Evolutionary conservation across 1,140 invertebrate genomes (phyloP).

Genomic region (Centruroides sculpturatus): DNA sequence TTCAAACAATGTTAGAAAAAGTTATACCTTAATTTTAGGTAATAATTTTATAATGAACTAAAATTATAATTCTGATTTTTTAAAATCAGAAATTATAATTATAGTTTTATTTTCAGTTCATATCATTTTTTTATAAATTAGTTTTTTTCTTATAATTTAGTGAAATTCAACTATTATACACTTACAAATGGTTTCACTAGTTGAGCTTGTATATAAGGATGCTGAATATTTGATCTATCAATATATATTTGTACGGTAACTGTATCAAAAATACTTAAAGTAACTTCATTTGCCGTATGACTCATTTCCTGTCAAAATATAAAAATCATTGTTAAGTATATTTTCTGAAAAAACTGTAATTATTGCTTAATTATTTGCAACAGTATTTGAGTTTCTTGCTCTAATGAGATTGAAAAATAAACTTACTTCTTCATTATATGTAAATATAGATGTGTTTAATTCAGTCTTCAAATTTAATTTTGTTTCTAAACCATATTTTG

Average conservation of each 20-base stretch:
- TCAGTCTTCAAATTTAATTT: constrained; percentile 53
- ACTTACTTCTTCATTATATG: constrained; percentile 18
- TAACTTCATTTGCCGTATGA: constrained; percentile 55
- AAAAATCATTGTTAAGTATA: neutral
- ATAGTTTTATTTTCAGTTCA: no score
- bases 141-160: no score
- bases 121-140: no score
- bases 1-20: no score
- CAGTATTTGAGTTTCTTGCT: no score
- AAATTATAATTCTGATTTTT: no score
- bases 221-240: constrained; percentile 79
- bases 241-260: constrained; percentile 73
- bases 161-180: no score
- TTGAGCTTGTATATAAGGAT: constrained; percentile 74
- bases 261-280: constrained; percentile 68
- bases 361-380: no score
- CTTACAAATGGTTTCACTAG: constrained; percentile 56
- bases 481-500: constrained; percentile 90
- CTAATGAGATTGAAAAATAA: neutral
- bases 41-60: no score
- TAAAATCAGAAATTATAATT: no score
- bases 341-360: no score
- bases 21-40: no score
- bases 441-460: constrained; percentile 1
- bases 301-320: constrained; percentile 48